Percentiles rank a stretch among this genome's conserved stretches.
phyloP scores from a whole-genome alignment of 2,797 vertebrate species.

The Numenius phaeopus region DNA sequence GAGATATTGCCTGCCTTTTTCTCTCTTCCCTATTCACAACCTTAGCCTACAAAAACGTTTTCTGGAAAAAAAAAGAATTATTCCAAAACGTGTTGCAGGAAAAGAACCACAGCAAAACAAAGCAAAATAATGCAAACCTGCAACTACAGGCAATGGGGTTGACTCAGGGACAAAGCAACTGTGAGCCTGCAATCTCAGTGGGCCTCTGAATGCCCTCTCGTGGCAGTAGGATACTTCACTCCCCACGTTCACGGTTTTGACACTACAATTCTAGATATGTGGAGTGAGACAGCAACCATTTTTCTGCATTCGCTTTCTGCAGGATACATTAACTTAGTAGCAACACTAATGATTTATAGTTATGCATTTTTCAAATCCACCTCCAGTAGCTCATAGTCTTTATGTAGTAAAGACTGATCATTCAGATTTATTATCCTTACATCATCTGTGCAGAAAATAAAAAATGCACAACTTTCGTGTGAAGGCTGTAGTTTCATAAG shows the following conservation, averaged over 20 bases:
- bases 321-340: not conserved
- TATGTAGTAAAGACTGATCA: not conserved
- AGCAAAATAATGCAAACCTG: not conserved
- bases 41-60: not conserved
- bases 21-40: not conserved
- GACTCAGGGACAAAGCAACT: not conserved
- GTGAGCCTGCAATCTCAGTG: not conserved
- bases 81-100: not conserved
- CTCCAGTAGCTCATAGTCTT: not conserved
- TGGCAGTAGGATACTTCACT: not conserved
- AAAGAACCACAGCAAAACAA: not conserved
- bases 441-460: not conserved
- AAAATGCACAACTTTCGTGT: not conserved
- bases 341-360: not conserved
- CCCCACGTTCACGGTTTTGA: not conserved
- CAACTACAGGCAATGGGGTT: not conserved
- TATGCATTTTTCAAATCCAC: not conserved
- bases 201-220: slow-evolving; percentile 44
- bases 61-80: not conserved
- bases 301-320: not conserved
- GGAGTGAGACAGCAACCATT: not conserved
- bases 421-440: not conserved
- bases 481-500: not conserved
- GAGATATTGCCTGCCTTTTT: not conserved
- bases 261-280: not conserved